Evolutionary conservation across 2,888 invertebrate genomes (phyloP), one percentile per base, ranked within the genome.

Genomic region (Acleris sparsana): DNA sequence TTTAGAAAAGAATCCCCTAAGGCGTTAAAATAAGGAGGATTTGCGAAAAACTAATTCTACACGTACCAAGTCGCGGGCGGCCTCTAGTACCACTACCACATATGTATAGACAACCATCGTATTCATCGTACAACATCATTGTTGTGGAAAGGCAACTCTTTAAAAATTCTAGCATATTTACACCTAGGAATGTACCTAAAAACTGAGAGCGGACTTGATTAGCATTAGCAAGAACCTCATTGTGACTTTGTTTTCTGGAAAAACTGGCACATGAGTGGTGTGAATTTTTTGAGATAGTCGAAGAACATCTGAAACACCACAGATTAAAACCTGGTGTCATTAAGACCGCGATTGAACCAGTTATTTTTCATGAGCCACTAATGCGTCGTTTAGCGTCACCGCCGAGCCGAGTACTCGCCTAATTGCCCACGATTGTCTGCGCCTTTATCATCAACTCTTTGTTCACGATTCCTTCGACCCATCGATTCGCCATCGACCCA

Each of bases 361-460:
- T 39, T 39, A 61, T 61, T 66, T 66, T 82, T 82, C 81, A 82
- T 80, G 77, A 80, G 72, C 70, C 79, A 79, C 78, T 83, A 83
- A 84, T 85, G 82, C 75, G 71, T 81, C 75, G 70, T 85, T 86
- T 85, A 83, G 75, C 80, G 75, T 61, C 69, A 51, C 77, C 76
- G 86, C 86, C 84, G 86, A 83, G 80, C 77, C 77, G 79, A 83
- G 82, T 83, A 79, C 76, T 80, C 74, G 75, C 78, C 87, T 88
- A 88, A 88, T 88, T 87, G 84, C 84, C 85, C 75, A 64, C 76
- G 70, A 85, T 88, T 87, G 85, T 86, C 86, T 86, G 74, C 74
- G 78, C 83, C 77, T 85, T 84, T 82, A 84, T 83, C 74, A 74
- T 70, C 75, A 75, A 80, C 78, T 84, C 85, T 83, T 87, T 86